Conservation (phyloP, 2,888 invertebrate genomes). For the Lomographa bimaculata region DNA sequence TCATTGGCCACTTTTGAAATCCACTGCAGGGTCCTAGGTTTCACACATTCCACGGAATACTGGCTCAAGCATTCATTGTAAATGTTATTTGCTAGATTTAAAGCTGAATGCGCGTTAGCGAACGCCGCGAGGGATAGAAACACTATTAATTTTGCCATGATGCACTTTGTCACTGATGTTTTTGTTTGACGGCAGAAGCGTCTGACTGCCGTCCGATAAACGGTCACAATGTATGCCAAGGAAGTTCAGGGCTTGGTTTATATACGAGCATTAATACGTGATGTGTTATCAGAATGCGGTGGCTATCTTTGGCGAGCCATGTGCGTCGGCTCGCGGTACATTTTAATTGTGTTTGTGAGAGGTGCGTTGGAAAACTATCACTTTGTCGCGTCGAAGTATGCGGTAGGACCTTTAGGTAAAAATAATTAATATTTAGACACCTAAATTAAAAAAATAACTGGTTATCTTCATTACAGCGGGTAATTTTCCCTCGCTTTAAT, state of each 20-base stretch:
- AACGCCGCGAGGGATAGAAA: slow-evolving; percentile 61
- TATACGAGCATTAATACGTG: slow-evolving; percentile 84
- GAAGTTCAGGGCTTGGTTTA: slow-evolving; percentile 78
- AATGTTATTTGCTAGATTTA: slow-evolving; percentile 86
- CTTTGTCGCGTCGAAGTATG: slow-evolving; percentile 44
- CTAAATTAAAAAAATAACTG: too few relatives aligned
- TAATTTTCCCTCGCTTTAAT: too few relatives aligned
- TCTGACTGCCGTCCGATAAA: slow-evolving; percentile 69
- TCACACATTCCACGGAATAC: slow-evolving; percentile 88
- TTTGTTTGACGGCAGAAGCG: slow-evolving; percentile 67
- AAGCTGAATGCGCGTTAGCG: slow-evolving; percentile 81
- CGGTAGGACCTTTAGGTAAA: slow-evolving; percentile 21
- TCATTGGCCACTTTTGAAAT: slow-evolving; percentile 86
- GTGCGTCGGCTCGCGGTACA: slow-evolving; percentile 55
- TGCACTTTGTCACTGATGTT: slow-evolving; percentile 54
- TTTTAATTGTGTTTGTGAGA: slow-evolving; percentile 62
- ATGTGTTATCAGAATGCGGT: slow-evolving; percentile 66
- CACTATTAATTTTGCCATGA: slow-evolving; percentile 74
- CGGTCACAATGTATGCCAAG: slow-evolving; percentile 77
- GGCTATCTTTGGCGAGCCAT: slow-evolving; percentile 60
- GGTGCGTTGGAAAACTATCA: slow-evolving; percentile 69
- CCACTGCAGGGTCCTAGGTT: slow-evolving; percentile 91
- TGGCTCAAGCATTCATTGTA: slow-evolving; percentile 87
- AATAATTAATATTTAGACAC: too few relatives aligned
- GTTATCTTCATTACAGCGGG: too few relatives aligned